Evolutionary conservation across 2,113 vertebrate genomes (phyloP).

Genomic region (Bothrops jararaca): DNA sequence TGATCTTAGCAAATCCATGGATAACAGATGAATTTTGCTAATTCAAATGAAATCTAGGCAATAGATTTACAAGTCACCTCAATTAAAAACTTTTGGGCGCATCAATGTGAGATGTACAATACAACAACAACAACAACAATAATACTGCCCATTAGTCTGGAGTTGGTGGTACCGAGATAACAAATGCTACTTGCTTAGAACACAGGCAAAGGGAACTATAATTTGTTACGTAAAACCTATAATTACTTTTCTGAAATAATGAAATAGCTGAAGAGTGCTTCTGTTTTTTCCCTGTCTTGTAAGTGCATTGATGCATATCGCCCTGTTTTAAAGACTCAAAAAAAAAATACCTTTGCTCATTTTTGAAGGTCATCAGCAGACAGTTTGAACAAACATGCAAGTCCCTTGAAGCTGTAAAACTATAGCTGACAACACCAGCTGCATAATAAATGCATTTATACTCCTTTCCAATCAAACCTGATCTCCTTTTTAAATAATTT

Average conservation of each 20-base stretch:
- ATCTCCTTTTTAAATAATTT: not conserved
- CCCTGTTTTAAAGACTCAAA: not conserved
- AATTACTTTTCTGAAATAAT: not conserved
- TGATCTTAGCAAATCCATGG: not conserved
- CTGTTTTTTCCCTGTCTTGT: not conserved
- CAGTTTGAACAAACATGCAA: not conserved
- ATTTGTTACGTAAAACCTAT: not conserved
- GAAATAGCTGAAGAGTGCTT: not conserved
- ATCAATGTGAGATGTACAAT: not conserved
- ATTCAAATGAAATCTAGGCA: not conserved
- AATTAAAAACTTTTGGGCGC: not conserved
- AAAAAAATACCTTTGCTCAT: slow-evolving; percentile 15
- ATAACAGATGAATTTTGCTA: not conserved
- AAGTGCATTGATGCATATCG: not conserved
- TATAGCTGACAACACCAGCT: not conserved
- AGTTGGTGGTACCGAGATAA: not conserved
- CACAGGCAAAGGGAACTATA: not conserved
- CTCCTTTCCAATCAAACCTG: not conserved
- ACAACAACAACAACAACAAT: not conserved
- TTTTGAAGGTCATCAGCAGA: slow-evolving; percentile 30
- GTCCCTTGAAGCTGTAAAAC: slow-evolving; percentile 26
- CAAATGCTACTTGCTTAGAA: not conserved
- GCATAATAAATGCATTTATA: not conserved
- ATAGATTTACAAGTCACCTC: not conserved
- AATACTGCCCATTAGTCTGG: not conserved